Evolutionary conservation across 2,797 vertebrate species (phyloP).

Genomic region (Champsocephalus gunnari): DNA sequence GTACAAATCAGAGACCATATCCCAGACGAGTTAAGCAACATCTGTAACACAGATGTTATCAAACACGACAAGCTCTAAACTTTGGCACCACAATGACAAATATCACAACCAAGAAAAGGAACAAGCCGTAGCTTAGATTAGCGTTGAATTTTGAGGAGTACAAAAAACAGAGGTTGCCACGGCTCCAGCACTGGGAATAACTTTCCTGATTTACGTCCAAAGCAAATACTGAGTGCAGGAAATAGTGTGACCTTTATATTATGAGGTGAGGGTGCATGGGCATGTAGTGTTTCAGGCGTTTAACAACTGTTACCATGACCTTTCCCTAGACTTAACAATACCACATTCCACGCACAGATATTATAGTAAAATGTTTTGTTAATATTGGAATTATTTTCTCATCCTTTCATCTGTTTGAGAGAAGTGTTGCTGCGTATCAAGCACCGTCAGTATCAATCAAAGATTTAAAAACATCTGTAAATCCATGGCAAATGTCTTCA

Average conservation of each 20-base stretch:
- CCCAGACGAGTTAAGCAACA: neutral
- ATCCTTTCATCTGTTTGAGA: neutral
- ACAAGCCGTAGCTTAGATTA: neutral
- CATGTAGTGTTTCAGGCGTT: neutral
- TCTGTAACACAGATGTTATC: neutral
- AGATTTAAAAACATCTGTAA: neutral
- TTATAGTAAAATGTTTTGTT: neutral
- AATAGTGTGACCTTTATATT: neutral
- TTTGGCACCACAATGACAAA: neutral
- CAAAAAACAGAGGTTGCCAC: neutral
- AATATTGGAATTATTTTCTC: neutral
- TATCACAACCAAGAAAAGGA: neutral
- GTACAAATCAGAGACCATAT: too few relatives aligned
- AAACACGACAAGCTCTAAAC: neutral
- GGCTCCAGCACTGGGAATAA: neutral
- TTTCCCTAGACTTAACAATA: neutral
- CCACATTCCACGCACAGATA: neutral
- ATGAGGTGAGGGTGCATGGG: neutral
- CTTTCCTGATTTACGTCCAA: neutral
- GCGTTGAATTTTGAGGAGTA: neutral
- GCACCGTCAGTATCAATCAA: neutral
- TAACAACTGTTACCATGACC: neutral
- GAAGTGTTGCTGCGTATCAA: too few relatives aligned
- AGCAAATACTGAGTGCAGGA: neutral
- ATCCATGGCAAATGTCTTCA: neutral